These are phyloP conservation scores for Drosophila infuscata DNA, from an alignment of 2,888 invertebrate genomes.

Conservation along the genomic window DNA sequence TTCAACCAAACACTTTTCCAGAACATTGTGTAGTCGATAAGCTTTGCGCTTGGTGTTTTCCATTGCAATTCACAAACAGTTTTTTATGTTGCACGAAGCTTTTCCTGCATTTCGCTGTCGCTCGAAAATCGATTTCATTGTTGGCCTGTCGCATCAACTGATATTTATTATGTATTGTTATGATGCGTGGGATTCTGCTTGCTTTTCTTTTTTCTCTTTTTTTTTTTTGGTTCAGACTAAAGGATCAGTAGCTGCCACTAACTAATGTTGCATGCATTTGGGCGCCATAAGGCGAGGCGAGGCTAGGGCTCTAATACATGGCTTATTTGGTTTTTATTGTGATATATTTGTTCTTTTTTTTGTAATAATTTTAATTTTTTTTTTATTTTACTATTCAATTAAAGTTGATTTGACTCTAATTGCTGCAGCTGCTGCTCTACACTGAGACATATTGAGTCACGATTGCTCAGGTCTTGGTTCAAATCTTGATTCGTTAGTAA, in stretches of 20 bases:
- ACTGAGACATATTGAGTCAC: conserved; percentile 17
- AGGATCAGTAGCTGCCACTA: conserved; percentile 31
- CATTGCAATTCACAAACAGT: conserved; percentile 11
- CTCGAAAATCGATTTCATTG: conserved; percentile 64
- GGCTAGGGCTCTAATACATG: conserved; percentile 15
- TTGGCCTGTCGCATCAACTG: conserved; percentile 61
- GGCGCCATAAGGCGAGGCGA: conserved; percentile 15
- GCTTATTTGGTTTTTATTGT: conserved; percentile 30
- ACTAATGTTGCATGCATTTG: conserved; percentile 44
- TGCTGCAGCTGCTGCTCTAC: conserved; percentile 20
- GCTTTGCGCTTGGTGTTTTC: background rate
- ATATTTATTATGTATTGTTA: conserved; percentile 67
- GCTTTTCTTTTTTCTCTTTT: background rate
- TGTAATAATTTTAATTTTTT: background rate
- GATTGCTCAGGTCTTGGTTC: background rate
- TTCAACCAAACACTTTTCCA: background rate
- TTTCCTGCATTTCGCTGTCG: conserved; percentile 52
- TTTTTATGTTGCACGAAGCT: conserved; percentile 39
- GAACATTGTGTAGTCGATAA: conserved; percentile 13
- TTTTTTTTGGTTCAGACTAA: background rate
- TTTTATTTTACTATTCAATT: conserved; percentile 44
- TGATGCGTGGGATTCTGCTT: conserved; percentile 28
- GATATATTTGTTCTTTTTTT: conserved; percentile 5
- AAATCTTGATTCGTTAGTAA: background rate
- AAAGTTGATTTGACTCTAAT: conserved; percentile 36